Percentiles rank a stretch among this genome's conserved stretches.
These are phyloP conservation scores for Halcyon chelicuti DNA, from an alignment of 2,797 vertebrate species.

Conservation along the genomic window DNA sequence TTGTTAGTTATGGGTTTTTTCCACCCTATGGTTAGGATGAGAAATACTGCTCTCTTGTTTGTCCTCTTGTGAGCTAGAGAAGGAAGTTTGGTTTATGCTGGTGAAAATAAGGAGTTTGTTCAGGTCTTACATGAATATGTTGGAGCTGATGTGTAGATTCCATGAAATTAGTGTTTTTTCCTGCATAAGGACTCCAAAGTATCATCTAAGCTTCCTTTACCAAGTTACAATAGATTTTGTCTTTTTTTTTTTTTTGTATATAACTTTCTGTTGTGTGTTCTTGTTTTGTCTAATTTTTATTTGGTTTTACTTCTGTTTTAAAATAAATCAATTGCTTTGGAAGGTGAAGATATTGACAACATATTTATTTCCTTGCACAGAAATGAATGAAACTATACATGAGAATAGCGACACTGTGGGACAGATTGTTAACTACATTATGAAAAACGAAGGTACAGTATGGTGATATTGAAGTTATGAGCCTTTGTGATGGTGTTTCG, in stretches of 20 bases:
- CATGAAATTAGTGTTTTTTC: not conserved
- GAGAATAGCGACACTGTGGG: slow-evolving; percentile 94
- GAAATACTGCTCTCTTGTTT: not conserved
- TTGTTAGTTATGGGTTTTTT: not conserved
- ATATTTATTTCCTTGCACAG: slow-evolving; percentile 76
- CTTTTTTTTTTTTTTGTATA: no score
- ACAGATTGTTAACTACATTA: slow-evolving; percentile 93
- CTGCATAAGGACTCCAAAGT: not conserved
- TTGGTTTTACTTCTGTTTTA: not conserved
- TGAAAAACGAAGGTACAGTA: slow-evolving; percentile 95
- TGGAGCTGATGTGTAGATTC: not conserved
- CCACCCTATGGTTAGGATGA: not conserved
- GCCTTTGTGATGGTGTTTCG: not conserved
- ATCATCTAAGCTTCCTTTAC: not conserved
- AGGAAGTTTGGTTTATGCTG: not conserved
- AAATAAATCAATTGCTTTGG: not conserved
- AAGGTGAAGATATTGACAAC: not conserved
- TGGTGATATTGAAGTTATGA: not conserved
- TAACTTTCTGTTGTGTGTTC: not conserved
- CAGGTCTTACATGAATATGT: not conserved
- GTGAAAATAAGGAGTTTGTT: not conserved
- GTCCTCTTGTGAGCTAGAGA: not conserved
- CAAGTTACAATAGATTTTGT: not conserved
- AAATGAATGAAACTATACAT: slow-evolving; percentile 88
- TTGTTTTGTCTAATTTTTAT: not conserved